Percentiles rank a stretch among this genome's conserved stretches.
Evolutionary conservation across 2,113 vertebrate species (phyloP).

Genomic region (Poicephalus meyeri): DNA sequence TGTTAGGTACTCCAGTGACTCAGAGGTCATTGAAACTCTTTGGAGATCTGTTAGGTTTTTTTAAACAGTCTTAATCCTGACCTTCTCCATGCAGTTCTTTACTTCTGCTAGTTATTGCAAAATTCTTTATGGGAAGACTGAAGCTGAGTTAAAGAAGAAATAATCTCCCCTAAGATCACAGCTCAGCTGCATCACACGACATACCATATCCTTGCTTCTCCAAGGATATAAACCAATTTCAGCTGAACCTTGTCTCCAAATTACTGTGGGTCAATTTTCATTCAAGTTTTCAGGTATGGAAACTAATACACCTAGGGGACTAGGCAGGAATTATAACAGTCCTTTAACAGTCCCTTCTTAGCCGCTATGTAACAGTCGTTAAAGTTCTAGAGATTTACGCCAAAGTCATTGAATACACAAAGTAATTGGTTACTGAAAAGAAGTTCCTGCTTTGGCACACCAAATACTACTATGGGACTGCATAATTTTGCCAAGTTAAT

Average conservation of each 20-base stretch:
- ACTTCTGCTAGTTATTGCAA: neutral
- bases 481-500: neutral
- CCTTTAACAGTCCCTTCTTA: neutral
- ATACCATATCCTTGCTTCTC: neutral
- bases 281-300: neutral
- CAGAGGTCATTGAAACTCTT: neutral
- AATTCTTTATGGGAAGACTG: neutral
- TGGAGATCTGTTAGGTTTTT: neutral
- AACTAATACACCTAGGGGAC: neutral
- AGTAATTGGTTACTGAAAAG: neutral
- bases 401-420: neutral
- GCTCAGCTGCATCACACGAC: neutral
- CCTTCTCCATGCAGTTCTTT: neutral
- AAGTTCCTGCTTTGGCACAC: neutral
- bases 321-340: neutral
- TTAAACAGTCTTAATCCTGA: neutral
- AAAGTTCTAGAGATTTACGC: neutral
- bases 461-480: neutral
- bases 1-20: neutral
- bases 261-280: neutral
- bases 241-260: neutral
- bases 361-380: fast-evolving
- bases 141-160: neutral
- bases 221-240: neutral
- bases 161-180: neutral